Evolutionary conservation across 2,888 invertebrate genomes (phyloP).

Genomic region (Rhingia rostrata): DNA sequence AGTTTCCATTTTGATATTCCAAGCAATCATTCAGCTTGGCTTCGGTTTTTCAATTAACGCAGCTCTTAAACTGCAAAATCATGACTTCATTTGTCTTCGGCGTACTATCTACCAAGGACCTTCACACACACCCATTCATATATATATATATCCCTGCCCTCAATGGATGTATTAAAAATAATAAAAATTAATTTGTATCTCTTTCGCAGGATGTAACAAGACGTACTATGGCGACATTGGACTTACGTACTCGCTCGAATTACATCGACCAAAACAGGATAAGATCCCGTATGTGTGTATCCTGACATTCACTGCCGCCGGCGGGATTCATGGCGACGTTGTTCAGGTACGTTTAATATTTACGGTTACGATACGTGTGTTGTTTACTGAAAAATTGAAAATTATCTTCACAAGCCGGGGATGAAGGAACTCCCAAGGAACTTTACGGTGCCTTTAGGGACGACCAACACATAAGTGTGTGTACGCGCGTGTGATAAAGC

Average conservation of each 20-base stretch:
- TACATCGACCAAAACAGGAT: constrained; percentile 93
- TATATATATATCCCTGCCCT: not conserved
- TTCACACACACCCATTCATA: no score
- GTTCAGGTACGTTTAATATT: constrained; percentile 87
- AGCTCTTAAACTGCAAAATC: constrained; percentile 26
- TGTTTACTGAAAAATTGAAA: constrained; percentile 55
- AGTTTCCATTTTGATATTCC: not conserved
- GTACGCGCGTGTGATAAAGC: constrained; percentile 38
- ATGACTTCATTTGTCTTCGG: constrained; percentile 46
- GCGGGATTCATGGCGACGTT: constrained; percentile 92
- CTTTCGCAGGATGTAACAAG: constrained; percentile 87
- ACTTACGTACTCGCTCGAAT: constrained; percentile 92
- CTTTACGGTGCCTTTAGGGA: constrained; percentile 39
- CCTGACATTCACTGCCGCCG: constrained; percentile 93
- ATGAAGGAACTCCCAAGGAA: constrained; percentile 7
- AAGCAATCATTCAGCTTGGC: not conserved
- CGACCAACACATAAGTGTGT: not conserved
- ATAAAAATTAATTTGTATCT: constrained; percentile 69
- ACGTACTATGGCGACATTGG: constrained; percentile 95
- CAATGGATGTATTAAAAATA: constrained; percentile 43
- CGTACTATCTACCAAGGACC: not conserved
- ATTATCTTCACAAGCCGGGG: constrained; percentile 30
- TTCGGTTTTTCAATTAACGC: constrained; percentile 57
- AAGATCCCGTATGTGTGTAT: constrained; percentile 94
- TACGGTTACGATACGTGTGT: constrained; percentile 16